Evolutionary conservation across 1,140 invertebrate species (phyloP).

Genomic region (Brachionus asplanchnoidis): DNA sequence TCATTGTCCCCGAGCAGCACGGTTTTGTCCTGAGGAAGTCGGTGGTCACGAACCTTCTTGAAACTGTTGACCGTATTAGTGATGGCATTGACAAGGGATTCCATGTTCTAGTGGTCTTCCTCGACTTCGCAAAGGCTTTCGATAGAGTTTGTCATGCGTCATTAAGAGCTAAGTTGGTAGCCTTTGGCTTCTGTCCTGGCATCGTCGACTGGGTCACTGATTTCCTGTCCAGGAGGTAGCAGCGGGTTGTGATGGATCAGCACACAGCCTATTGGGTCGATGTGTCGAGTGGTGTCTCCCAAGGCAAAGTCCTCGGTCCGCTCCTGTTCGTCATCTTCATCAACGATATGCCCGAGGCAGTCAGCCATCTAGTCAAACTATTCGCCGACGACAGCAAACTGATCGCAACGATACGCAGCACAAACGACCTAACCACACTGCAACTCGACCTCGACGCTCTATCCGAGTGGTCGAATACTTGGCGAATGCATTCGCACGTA

Average conservation of each 20-base stretch:
- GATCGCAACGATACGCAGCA: neutral
- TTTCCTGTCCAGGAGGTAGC: neutral
- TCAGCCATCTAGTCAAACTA: neutral
- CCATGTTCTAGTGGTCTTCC: neutral
- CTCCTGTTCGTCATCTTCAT: slow-evolving; percentile 5
- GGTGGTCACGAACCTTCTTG: neutral
- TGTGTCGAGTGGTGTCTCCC: neutral
- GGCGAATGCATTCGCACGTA: neutral
- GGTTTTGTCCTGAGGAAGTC: neutral
- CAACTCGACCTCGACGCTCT: neutral
- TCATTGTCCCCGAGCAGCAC: neutral
- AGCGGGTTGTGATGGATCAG: neutral
- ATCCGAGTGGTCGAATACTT: neutral
- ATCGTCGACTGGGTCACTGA: neutral
- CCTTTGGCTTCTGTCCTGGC: neutral
- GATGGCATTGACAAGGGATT: neutral
- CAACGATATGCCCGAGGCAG: slow-evolving; percentile 38
- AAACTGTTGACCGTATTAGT: neutral
- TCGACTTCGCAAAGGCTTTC: neutral
- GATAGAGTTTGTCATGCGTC: neutral
- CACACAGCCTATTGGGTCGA: neutral
- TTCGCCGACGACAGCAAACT: neutral
- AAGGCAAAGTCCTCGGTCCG: neutral
- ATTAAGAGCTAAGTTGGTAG: neutral
- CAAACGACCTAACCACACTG: neutral